Conservation (phyloP, 2,113 vertebrate species). For the Xenopus laevis region DNA sequence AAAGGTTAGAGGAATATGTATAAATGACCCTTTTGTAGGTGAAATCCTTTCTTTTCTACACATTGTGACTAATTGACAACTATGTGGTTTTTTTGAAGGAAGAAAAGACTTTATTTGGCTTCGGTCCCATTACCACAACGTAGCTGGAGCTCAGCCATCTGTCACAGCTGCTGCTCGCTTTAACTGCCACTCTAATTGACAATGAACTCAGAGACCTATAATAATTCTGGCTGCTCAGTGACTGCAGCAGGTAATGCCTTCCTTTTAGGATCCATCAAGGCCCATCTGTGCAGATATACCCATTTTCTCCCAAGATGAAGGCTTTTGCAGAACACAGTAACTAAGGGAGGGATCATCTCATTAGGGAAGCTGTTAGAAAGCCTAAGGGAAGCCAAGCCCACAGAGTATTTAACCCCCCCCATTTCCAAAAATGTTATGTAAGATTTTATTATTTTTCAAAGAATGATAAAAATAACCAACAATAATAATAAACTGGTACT, state of each 20-base stretch:
- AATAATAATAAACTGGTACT: no score
- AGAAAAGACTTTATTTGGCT: constrained; percentile 76
- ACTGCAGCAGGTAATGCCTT: constrained; percentile 84
- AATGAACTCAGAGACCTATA: constrained; percentile 82
- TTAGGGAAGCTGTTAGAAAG: constrained; percentile 19
- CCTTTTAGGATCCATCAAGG: constrained; percentile 82
- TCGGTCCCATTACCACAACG: constrained; percentile 73
- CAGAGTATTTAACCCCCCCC: constrained; percentile 3
- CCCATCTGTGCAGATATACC: constrained; percentile 74
- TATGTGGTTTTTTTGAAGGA: constrained; percentile 47
- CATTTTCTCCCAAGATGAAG: constrained; percentile 19
- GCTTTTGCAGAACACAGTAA: constrained; percentile 53
- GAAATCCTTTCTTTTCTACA: constrained; percentile 33
- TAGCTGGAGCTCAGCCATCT: constrained; percentile 88
- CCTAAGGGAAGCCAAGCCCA: constrained; percentile 58
- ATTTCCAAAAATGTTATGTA: constrained; percentile 28
- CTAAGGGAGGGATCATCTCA: constrained; percentile 47
- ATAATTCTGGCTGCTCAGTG: constrained; percentile 82
- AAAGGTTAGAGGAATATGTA: constrained; percentile 47
- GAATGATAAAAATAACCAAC: no score
- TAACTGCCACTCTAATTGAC: constrained; percentile 87
- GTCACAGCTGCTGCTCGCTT: constrained; percentile 84
- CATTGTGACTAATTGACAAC: constrained; percentile 53
- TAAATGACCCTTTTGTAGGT: constrained; percentile 52
- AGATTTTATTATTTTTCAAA: constrained; percentile 43